Percentiles rank a stretch among this genome's conserved stretches.
These are phyloP conservation scores for Eurypyga helias DNA, from an alignment of 2,113 vertebrate species.

Conservation along the genomic window DNA sequence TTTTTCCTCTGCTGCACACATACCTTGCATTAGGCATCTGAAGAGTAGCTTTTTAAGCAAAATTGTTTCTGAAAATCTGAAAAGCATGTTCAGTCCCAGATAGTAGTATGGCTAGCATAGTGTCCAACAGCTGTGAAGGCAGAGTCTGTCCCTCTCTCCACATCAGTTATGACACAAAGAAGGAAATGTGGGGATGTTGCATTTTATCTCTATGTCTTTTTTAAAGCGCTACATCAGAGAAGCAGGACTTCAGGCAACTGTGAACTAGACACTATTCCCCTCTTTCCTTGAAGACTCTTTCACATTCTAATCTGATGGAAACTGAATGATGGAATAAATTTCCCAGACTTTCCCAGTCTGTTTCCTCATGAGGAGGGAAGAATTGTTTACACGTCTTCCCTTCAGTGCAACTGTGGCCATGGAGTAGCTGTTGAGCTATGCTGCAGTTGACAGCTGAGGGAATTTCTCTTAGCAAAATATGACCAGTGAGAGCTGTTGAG, in stretches of 20 bases:
- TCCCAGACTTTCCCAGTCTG: background rate
- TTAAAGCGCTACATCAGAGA: background rate
- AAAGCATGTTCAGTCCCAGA: background rate
- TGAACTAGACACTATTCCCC: background rate
- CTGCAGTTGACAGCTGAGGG: background rate
- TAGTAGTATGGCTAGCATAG: background rate
- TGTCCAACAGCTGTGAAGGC: background rate
- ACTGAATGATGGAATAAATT: background rate
- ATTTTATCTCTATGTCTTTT: background rate
- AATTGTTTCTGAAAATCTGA: background rate
- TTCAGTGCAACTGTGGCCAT: background rate
- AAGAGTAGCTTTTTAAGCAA: background rate
- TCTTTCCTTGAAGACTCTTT: background rate
- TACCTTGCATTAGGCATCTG: background rate
- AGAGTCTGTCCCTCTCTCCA: background rate
- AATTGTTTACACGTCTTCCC: background rate
- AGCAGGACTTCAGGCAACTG: background rate
- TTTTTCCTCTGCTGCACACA: background rate
- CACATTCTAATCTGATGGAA: background rate
- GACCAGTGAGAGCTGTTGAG: background rate
- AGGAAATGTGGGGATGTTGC: background rate
- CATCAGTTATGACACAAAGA: background rate
- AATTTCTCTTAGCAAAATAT: background rate
- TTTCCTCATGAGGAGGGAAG: background rate
- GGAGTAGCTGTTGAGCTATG: background rate